Base-by-base conservation (phyloP, 2,888 invertebrate species). In the Scaptomyza tumidula region DNA sequence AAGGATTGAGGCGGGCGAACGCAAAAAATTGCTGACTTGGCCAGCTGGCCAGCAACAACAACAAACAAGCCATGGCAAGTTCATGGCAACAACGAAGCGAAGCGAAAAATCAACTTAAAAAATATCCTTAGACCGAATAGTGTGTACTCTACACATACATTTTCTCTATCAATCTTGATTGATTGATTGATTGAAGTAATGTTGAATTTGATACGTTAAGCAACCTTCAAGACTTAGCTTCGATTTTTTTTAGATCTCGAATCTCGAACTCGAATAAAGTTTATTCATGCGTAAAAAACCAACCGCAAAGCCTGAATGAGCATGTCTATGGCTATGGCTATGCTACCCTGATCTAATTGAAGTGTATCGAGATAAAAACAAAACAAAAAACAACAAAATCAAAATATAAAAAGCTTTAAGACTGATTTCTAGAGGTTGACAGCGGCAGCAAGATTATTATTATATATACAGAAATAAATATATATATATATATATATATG, bases 391-490 rank as follows among this genome's bases (percentile, higher is more conserved):
- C 19, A 41, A 11, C n/a, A 27, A 68, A 52, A 60, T 52, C 60
- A 33, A 19, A 19, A 19, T 19, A 19, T 19, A 19, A 19, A 52
- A 44, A 65, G 58, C 56, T 75, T 74, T 33, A 43, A 67, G 37
- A 83, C 72, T 56, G 64, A 83, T 80, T 83, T 80, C 77, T 79
- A 83, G 80, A 79, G 71, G 67, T 63, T 61, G 80, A 60, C 71
- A 64, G 77, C 29, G 41, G 54, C 71, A 64, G 60, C 29, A 16
- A 57, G 39, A 62, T 73, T 45, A 60, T 59, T 49, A 57, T 49
- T 55, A 46, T 69, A 60, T 46, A 43, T 35, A 41, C 46, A 53
- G 45, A 62, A 58, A 31, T 50, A 62, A 58, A 31, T 59, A 14
- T 39, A 39, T 9, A 50, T 62, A 46, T 9, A 50, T 62, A 46